Percentiles rank a stretch among this genome's conserved stretches.
These are phyloP conservation scores for Sternotherus odoratus DNA, from an alignment of 2,797 vertebrate species.

Conservation along the genomic window DNA sequence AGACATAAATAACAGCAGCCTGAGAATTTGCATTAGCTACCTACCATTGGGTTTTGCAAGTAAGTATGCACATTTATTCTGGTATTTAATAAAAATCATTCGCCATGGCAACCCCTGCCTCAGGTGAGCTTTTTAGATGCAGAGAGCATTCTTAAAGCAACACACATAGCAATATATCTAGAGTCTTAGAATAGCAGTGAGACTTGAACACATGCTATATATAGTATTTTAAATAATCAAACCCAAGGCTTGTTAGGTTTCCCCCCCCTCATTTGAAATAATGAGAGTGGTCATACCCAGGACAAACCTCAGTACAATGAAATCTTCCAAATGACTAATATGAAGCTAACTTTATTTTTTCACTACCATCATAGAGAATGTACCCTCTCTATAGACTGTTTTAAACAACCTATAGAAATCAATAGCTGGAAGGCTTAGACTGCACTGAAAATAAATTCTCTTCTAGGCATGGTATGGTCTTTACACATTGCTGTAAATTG, in stretches of 20 bases:
- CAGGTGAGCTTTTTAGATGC: slow-evolving; percentile 1
- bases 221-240: background rate
- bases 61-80: background rate
- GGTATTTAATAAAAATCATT: slow-evolving; percentile 50
- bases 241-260: background rate
- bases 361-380: background rate
- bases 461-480: background rate
- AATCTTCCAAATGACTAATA: background rate
- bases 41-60: slow-evolving; percentile 27
- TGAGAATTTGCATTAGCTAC: slow-evolving; percentile 33
- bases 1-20: slow-evolving; percentile 30
- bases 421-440: background rate
- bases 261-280: background rate
- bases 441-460: background rate
- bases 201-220: background rate
- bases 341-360: background rate
- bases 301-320: slow-evolving; percentile 1
- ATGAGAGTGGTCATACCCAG: background rate
- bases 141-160: background rate
- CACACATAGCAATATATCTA: background rate
- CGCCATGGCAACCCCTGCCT: slow-evolving; percentile 39
- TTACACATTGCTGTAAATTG: background rate
- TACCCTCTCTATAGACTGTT: background rate
- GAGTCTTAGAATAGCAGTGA: background rate
- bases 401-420: background rate